A percentile compares a stretch with the other conserved stretches of the same genome.
Conservation (phyloP, 2,888 invertebrate species). For the Crioceris asparagi region DNA sequence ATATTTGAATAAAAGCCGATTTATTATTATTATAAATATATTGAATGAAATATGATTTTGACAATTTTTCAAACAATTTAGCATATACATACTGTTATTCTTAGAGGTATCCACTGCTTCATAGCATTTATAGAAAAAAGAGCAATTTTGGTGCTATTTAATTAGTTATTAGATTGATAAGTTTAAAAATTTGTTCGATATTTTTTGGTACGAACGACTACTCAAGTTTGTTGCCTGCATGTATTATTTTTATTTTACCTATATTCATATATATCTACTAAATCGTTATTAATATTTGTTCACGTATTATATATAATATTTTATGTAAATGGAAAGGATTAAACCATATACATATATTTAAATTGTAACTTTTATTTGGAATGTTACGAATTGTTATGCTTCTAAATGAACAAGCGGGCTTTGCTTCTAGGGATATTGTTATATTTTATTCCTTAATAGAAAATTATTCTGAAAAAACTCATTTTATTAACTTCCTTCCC, state of each 20-base stretch:
- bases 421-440: slow-evolving; percentile 34
- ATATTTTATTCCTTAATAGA: slow-evolving; percentile 31
- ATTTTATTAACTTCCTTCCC: too few species aligned
- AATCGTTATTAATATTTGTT: slow-evolving; percentile 20
- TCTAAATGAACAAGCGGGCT: slow-evolving; percentile 32
- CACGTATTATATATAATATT: slow-evolving; percentile 18
- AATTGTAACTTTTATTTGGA: slow-evolving; percentile 31
- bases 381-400: slow-evolving; percentile 34
- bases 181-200: slow-evolving; percentile 16
- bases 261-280: slow-evolving; percentile 4
- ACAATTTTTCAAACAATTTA: slow-evolving; percentile 12
- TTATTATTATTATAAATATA: too few species aligned
- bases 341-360: too few species aligned
- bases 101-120: slow-evolving; percentile 17
- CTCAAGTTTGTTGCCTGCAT: slow-evolving; percentile 6
- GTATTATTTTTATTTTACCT: slow-evolving; percentile 9
- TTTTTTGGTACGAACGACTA: too few species aligned
- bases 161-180: slow-evolving; percentile 26
- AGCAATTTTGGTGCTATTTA: slow-evolving; percentile 39
- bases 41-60: too few species aligned
- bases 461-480: too few species aligned
- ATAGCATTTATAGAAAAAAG: slow-evolving; percentile 34
- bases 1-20: too few species aligned
- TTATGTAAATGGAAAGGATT: slow-evolving; percentile 25
- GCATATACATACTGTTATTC: slow-evolving; percentile 3